phyloP scores from a whole-genome alignment of 2,113 vertebrate species.

The Todiramphus saurophagus region DNA sequence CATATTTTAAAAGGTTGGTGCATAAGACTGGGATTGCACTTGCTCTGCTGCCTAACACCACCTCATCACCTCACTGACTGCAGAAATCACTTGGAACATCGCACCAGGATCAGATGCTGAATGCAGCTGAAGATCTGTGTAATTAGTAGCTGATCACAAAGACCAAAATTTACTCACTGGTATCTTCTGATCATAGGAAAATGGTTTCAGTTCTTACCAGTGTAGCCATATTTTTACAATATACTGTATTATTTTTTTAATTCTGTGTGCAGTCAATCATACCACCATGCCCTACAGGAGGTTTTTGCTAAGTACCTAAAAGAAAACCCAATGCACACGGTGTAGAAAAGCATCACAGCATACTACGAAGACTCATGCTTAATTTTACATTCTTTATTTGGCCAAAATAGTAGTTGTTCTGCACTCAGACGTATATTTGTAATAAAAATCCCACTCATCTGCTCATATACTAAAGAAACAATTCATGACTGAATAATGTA shows the following conservation, averaged over 20 bases:
- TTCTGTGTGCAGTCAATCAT: not conserved
- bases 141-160: conserved; percentile 17
- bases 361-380: not conserved
- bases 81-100: not conserved
- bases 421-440: conserved; percentile 68
- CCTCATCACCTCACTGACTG: not conserved
- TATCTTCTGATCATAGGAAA: not conserved
- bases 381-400: conserved; percentile 51
- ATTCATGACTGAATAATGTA: conserved; percentile 75
- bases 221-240: not conserved
- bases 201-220: not conserved
- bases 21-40: not conserved
- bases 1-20: not conserved
- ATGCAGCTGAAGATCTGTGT: not conserved
- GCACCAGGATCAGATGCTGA: not conserved
- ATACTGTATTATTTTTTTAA: not conserved
- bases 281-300: not conserved
- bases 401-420: conserved; percentile 58
- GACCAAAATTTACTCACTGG: not conserved
- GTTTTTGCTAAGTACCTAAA: not conserved
- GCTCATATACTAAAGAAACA: conserved; percentile 73
- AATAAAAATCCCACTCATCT: conserved; percentile 65
- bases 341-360: not conserved
- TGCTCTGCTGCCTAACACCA: not conserved
- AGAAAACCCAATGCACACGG: not conserved